These are phyloP conservation scores for Cheiracanthium punctorium DNA, from an alignment of 2,888 invertebrate species.

Conservation along the genomic window DNA sequence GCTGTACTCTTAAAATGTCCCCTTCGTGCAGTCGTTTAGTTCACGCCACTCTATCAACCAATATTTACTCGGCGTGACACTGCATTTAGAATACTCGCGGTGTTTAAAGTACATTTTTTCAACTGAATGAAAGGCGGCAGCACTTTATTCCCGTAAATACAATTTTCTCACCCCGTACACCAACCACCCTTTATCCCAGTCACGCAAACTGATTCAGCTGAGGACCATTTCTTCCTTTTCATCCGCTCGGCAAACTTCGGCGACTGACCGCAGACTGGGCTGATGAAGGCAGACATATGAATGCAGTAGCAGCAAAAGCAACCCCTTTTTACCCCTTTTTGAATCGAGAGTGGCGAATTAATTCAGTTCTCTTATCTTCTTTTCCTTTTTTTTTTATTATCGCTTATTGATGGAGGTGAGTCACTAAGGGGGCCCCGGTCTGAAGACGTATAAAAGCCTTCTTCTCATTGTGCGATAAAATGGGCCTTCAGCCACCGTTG, in stretches of 20 bases:
- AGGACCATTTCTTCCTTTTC: not conserved
- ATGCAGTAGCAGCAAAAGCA: too few species aligned
- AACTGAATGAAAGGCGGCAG: too few species aligned
- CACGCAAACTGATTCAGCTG: not conserved
- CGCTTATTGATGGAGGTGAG: not conserved
- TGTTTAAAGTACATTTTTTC: too few species aligned
- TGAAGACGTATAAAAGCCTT: not conserved
- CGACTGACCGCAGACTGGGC: not conserved
- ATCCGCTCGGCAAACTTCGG: not conserved
- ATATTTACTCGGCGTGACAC: too few species aligned
- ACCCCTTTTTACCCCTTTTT: constrained; percentile 4
- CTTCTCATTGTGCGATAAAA: not conserved
- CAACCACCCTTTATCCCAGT: too few species aligned
- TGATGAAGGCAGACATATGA: not conserved
- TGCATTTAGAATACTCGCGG: too few species aligned
- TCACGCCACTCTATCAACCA: too few species aligned
- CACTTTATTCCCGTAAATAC: too few species aligned
- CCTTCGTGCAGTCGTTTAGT: too few species aligned
- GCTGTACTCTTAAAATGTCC: too few species aligned
- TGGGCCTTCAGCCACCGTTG: not conserved
- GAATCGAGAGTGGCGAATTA: constrained; percentile 6
- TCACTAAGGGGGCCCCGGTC: not conserved
- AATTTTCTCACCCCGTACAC: too few species aligned
- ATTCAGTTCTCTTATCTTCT: constrained; percentile 1
- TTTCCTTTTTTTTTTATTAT: too few species aligned